Percentiles rank a stretch among this genome's conserved stretches.
phyloP scores from a whole-genome alignment of 1,140 invertebrate genomes.

The Macrotrachela quadricornifera region DNA sequence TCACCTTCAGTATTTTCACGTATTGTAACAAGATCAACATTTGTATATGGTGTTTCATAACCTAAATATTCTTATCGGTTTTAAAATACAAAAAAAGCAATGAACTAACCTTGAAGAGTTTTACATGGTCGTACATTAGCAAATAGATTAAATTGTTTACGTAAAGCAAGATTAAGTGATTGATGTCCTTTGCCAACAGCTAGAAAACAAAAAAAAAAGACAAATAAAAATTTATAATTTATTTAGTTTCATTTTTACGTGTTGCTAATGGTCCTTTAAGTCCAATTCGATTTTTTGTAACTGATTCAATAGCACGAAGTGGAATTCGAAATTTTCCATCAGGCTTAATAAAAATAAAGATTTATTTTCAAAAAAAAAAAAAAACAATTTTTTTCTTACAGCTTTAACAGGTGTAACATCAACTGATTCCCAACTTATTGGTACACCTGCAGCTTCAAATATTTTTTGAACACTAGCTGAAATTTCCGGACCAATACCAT shows the following conservation, averaged over 20 bases:
- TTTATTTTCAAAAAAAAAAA: too few relatives aligned
- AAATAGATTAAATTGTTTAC: conserved; percentile 95
- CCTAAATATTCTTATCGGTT: neutral
- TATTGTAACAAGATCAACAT: conserved; percentile 95
- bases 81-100: too few relatives aligned
- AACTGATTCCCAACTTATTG: conserved; percentile 92
- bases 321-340: conserved; percentile 95
- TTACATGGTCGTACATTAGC: conserved; percentile 94
- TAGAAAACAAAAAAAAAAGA: conserved; percentile 20
- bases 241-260: neutral
- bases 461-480: conserved; percentile 97
- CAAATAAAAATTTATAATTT: too few relatives aligned
- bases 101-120: conserved; percentile 52
- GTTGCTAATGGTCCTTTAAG: conserved; percentile 54
- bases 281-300: conserved; percentile 87
- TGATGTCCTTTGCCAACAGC: conserved; percentile 92
- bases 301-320: conserved; percentile 83
- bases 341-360: too few relatives aligned
- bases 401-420: conserved; percentile 94
- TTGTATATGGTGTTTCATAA: conserved; percentile 86
- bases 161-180: conserved; percentile 82
- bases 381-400: too few relatives aligned
- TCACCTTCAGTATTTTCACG: conserved; percentile 99
- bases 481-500: conserved; percentile 97
- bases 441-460: conserved; percentile 74